Base-by-base conservation (phyloP, 2,888 invertebrate species). In the Campopleginae sp. region DNA sequence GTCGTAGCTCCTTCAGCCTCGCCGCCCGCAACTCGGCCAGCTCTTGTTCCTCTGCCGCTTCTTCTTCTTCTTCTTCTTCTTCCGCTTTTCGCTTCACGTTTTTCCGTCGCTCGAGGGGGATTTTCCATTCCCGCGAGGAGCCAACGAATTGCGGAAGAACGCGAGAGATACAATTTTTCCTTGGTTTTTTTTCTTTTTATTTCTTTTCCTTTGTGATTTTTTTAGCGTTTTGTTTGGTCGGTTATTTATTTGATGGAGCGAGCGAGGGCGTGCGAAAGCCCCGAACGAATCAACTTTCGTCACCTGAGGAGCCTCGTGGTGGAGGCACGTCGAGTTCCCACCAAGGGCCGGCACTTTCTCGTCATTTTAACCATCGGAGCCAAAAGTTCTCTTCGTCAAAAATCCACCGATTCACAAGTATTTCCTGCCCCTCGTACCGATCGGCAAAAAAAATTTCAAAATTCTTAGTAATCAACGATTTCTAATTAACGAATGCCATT, bases 61-160 rank as follows among this genome's bases (percentile, higher is more conserved):
- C 82, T 61, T 54, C 74, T 77, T 31, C 42, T 68, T 61, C 58
- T 65, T 27, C 77, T 46, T 27, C 54, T 65, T 48, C 82, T 66
- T 23, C 76, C 51, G 66, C 81, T 84, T 82, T 80, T 71, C 77
- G 46, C 71, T 74, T 76, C 61, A 63, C 81, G 66, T 77, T 77
- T 72, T 42, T 66, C 76, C 85, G 77, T 54, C 27, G 54, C 63
- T 68, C 86, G 76, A 71, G 70, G 80, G 58, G 76, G 27, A 85
- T 82, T 80, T 84, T 86, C 82, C 82, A 79, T 80, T 82, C 77
- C 84, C 84, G 80, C 68, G 51, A 77, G 58, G 46, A 61, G 65
- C 79, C 3, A 23, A 65, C 76, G 76, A n/a, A n/a, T 33, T 33
- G 31, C 14, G 19, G 33, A 68, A 65, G 33, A 71, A 51, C 38